Conservation (phyloP, 2,797 vertebrate species). For the Ctenosaura bakeri region DNA sequence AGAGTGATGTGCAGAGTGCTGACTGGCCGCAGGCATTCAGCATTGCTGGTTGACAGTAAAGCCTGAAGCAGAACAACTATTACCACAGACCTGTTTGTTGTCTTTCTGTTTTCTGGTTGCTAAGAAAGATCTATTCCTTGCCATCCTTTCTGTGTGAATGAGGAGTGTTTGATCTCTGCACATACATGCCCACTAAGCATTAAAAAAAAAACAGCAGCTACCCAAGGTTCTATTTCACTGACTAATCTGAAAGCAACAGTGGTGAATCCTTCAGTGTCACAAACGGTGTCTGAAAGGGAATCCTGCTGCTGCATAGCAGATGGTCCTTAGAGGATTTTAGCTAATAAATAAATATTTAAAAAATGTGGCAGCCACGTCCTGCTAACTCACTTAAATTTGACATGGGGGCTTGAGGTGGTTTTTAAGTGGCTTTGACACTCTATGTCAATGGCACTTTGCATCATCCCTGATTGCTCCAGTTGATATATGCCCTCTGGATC, state of each 20-base stretch:
- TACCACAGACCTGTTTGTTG: neutral
- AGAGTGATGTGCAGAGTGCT: neutral
- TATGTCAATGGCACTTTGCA: neutral
- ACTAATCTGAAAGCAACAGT: neutral
- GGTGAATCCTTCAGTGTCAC: neutral
- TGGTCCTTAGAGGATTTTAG: neutral
- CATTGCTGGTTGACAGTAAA: conserved; percentile 3
- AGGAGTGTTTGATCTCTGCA: conserved; percentile 10
- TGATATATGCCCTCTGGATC: neutral
- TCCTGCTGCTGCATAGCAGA: neutral
- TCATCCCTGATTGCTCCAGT: neutral
- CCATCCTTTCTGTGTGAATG: neutral
- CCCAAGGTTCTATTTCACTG: neutral
- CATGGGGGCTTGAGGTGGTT: neutral
- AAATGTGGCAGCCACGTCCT: neutral
- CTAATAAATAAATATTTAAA: neutral
- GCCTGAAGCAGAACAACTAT: conserved; percentile 22
- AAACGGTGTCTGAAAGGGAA: neutral
- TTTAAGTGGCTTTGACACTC: neutral
- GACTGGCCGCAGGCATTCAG: conserved; percentile 8
- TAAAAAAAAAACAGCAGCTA: conserved; percentile 10
- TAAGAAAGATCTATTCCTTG: neutral
- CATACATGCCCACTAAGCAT: neutral
- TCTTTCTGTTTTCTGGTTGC: conserved; percentile 13
- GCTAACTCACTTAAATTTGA: neutral